phyloP scores from a whole-genome alignment of 2,113 vertebrate species.

The Alligator mississippiensis region DNA sequence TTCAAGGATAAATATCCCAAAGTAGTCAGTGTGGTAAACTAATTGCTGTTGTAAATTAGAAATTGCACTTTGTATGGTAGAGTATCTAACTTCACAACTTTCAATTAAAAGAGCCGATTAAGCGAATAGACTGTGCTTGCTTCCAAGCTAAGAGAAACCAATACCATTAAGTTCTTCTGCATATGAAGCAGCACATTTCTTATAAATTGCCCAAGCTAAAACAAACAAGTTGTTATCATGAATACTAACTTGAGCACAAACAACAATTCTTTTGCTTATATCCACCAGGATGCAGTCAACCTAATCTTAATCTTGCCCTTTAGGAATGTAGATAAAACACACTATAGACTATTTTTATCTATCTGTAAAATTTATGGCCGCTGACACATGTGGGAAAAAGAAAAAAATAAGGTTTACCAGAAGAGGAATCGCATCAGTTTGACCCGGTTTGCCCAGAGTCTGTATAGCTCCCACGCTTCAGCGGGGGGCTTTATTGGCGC shows the following conservation, averaged over 20 bases:
- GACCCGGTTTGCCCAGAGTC: too few relatives aligned
- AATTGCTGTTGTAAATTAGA: not conserved
- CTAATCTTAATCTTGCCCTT: not conserved
- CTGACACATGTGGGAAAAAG: too few relatives aligned
- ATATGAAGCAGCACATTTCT: not conserved
- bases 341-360: too few relatives aligned
- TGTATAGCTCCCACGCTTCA: too few relatives aligned
- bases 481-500: too few relatives aligned
- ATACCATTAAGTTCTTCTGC: not conserved
- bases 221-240: not conserved
- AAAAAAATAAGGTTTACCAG: too few relatives aligned
- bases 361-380: too few relatives aligned
- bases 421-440: too few relatives aligned
- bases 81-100: not conserved
- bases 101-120: not conserved
- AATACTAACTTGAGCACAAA: not conserved
- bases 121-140: not conserved
- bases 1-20: rapidly evolving
- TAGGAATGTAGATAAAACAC: too few relatives aligned
- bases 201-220: not conserved
- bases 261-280: not conserved
- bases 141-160: not conserved
- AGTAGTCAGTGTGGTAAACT: rapidly evolving
- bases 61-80: not conserved
- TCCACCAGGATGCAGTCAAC: not conserved